Evolutionary conservation across 2,797 vertebrate species (phyloP), one percentile per base, ranked within the genome.

Genomic region (Coccyzus lansbergi): DNA sequence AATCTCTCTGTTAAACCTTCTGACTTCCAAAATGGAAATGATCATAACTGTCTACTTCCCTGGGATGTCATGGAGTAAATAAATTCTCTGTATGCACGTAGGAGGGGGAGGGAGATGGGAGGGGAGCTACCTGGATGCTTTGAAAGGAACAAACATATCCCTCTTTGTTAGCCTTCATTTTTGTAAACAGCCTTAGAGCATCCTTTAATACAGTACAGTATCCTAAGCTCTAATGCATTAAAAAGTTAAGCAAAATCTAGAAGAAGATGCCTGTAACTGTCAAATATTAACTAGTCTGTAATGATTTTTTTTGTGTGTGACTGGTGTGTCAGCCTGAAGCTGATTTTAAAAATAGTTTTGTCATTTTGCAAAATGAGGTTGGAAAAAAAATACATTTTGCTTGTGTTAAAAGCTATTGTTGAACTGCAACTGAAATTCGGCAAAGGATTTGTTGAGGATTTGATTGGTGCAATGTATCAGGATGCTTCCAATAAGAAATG

Each of bases 11-110:
- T 62, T 93, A 83, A 92, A 94, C 75, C 62, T 95, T 46, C 71
- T 58, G 77, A 80, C 64, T 94, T 91, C 72, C 86, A 78, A 69
- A 93, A 83, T 81, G 60, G 58, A 93, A 92, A 92, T 75, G 22
- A 94, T 87, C 64, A 24, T 65, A 93, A 77, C 84, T 80, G 20
- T 71, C 69, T 89, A 5, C n/a, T 62, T 93, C 68, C 34, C 79
- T 48, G 58, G 65, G 28, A 83, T 68, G 38, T 48, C 59, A 33
- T 3, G 20, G 56, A 78, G 42, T 55, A 83, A 91, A 92, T 87
- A 22, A 87, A 33, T 85, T 81, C 15, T 44, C 59, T 53, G 17
- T 25, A 36, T 14, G n/a, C 46, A 26, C 9, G 2, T 46, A 24
- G 29, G 46, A 21, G 12, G n/a, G 46, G 28, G 48, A 36, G 22